Percentiles rank a stretch among this genome's conserved stretches.
Evolutionary conservation across 2,888 invertebrate genomes (phyloP).

Genomic region (Lagria hirta): DNA sequence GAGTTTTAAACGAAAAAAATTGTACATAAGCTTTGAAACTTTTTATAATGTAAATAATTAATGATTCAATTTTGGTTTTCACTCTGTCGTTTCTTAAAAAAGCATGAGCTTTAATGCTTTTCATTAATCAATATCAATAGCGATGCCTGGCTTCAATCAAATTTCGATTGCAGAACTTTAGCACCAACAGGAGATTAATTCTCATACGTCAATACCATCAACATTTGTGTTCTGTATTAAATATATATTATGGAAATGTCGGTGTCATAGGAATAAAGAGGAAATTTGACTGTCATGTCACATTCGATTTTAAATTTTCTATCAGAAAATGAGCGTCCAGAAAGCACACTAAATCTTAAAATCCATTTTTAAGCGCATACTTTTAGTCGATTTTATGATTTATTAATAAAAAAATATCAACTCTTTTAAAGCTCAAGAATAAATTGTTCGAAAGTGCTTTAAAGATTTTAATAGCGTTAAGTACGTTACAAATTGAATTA

Average conservation of each 20-base stretch:
- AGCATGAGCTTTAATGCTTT: too few species aligned
- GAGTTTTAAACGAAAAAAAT: too few species aligned
- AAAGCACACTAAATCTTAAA: conserved; percentile 6
- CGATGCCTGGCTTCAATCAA: too few species aligned
- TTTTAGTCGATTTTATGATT: too few species aligned
- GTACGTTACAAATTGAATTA: conserved; percentile 16
- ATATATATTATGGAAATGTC: conserved; percentile 32
- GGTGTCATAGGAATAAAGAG: conserved; percentile 33
- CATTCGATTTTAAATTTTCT: conserved; percentile 37
- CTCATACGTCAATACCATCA: conserved; percentile 24
- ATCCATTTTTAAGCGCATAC: too few species aligned
- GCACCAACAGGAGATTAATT: conserved; percentile 27
- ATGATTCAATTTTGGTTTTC: too few species aligned
- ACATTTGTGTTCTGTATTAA: conserved; percentile 27
- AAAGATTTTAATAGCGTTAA: conserved; percentile 17
- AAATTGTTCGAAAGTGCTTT: conserved; percentile 8
- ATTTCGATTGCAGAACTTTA: too few species aligned
- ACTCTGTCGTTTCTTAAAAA: too few species aligned
- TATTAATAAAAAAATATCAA: too few species aligned
- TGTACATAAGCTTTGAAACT: too few species aligned
- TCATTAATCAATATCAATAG: too few species aligned
- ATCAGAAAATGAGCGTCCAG: conserved; percentile 20
- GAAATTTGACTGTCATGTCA: conserved; percentile 41
- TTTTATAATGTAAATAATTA: too few species aligned
- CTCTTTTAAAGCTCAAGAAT: conserved; percentile 9